phyloP scores from a whole-genome alignment of 2,113 vertebrate genomes.

The Heliornis fulica region DNA sequence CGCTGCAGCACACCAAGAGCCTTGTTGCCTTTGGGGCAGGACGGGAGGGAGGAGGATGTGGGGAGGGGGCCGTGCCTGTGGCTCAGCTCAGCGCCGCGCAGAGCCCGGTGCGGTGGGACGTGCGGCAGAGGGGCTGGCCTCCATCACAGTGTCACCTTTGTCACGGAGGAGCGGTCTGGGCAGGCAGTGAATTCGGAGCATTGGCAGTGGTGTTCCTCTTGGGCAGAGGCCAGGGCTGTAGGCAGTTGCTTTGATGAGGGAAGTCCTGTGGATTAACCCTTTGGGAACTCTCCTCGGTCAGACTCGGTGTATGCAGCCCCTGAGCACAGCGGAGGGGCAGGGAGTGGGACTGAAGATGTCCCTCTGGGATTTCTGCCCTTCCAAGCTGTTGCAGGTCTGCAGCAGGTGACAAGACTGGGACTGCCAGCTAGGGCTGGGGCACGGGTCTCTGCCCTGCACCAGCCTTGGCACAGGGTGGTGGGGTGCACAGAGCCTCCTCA shows the following conservation, averaged over 20 bases:
- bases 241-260: background rate
- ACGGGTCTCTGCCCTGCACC: background rate
- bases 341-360: background rate
- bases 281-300: background rate
- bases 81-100: background rate
- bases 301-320: background rate
- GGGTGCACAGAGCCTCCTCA: background rate
- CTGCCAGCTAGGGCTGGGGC: background rate
- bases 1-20: background rate
- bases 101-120: fast-evolving
- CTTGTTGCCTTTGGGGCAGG: background rate
- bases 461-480: background rate
- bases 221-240: slow-evolving; percentile 8
- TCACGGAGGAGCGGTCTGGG: background rate
- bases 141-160: slow-evolving; percentile 49
- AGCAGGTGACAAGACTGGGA: background rate
- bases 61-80: background rate
- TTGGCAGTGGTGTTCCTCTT: slow-evolving; percentile 22
- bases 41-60: fast-evolving
- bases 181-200: background rate
- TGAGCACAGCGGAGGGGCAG: background rate
- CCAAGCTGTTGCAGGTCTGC: background rate
- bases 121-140: background rate
- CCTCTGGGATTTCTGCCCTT: background rate
- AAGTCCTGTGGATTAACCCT: slow-evolving; percentile 35